Evolutionary conservation across 2,113 vertebrate species (phyloP).

Genomic region (Prolemur simus): DNA sequence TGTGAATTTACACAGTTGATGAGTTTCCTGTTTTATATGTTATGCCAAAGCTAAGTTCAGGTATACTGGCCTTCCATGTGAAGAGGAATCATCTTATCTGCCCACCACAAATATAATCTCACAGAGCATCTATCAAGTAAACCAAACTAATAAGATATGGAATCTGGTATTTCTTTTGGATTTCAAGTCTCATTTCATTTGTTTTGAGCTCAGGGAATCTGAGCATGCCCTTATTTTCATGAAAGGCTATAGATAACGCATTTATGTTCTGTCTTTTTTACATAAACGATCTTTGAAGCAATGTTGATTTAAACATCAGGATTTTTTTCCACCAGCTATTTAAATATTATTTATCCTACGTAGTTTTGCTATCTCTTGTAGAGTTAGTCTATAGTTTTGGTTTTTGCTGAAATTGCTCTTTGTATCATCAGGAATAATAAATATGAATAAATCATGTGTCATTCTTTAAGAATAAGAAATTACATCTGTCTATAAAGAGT

Average conservation of each 20-base stretch:
- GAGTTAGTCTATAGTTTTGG: not conserved
- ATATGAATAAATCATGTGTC: not conserved
- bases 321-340: not conserved
- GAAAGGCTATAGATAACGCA: constrained; percentile 27
- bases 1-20: constrained; percentile 13
- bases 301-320: not conserved
- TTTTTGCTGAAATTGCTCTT: not conserved
- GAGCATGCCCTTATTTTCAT: constrained; percentile 22
- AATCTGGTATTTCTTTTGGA: constrained; percentile 36
- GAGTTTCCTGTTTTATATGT: constrained; percentile 56
- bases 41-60: constrained; percentile 56
- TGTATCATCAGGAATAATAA: constrained; percentile 43
- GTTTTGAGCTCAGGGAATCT: constrained; percentile 30
- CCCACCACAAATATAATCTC: constrained; percentile 23
- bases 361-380: not conserved
- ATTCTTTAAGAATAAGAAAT: not conserved
- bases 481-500: not conserved
- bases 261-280: constrained; percentile 28
- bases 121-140: constrained; percentile 52
- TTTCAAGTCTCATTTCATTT: constrained; percentile 32
- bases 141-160: constrained; percentile 10
- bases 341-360: not conserved
- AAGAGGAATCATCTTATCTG: constrained; percentile 44
- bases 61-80: not conserved
- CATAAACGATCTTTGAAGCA: not conserved